Evolutionary conservation across 1,140 invertebrate species (phyloP).

Genomic region (Anadara kagoshimensis): DNA sequence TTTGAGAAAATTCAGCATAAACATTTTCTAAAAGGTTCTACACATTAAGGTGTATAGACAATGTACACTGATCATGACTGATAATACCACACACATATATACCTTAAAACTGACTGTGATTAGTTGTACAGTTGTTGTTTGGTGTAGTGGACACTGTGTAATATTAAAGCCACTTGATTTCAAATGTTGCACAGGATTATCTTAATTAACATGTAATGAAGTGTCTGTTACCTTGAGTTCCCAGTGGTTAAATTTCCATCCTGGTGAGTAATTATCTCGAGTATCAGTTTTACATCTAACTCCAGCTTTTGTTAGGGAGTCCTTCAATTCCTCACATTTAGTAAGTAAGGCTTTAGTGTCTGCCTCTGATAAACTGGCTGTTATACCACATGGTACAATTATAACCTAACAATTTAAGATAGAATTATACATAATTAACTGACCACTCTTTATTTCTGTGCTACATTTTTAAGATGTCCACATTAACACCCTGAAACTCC

Average conservation of each 20-base stretch:
- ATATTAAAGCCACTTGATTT: no score
- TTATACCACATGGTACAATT: slow-evolving; percentile 97
- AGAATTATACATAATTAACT: neutral
- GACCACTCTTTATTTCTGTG: no score
- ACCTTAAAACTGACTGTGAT: neutral
- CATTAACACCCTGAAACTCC: no score
- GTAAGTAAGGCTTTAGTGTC: slow-evolving; percentile 82
- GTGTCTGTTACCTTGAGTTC: slow-evolving; percentile 87
- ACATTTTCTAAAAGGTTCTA: no score
- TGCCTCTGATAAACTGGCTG: slow-evolving; percentile 83
- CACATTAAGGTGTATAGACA: no score
- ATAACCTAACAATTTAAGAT: slow-evolving; percentile 78
- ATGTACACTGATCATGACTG: no score
- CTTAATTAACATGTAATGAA: no score
- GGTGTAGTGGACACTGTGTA: no score
- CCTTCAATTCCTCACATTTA: slow-evolving; percentile 80
- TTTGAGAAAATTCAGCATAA: no score
- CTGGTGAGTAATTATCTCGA: slow-evolving; percentile 97
- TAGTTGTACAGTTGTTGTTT: neutral
- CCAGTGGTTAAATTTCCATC: slow-evolving; percentile 99
- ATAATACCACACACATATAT: no score
- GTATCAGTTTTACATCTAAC: slow-evolving; percentile 88
- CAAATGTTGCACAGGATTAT: no score
- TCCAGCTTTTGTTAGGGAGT: slow-evolving; percentile 69
- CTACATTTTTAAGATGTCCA: no score